These are phyloP conservation scores for Apoderus coryli DNA, from an alignment of 2,888 invertebrate species.

Conservation along the genomic window DNA sequence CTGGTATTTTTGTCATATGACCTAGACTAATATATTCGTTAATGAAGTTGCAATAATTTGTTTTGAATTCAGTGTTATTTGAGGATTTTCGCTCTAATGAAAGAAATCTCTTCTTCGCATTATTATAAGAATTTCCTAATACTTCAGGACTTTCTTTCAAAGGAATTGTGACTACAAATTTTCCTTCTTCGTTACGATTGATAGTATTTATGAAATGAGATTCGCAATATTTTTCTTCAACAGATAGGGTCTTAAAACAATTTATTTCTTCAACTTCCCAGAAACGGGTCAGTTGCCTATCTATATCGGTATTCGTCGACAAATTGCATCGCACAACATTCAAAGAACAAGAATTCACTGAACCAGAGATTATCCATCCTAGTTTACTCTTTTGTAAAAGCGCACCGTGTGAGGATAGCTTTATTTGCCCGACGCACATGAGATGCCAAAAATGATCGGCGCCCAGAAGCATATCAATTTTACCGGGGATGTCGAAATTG, in stretches of 20 bases:
- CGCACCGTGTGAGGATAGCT: neutral
- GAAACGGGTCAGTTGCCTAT: slow-evolving; percentile 9
- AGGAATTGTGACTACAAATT: slow-evolving; percentile 7
- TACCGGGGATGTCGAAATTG: slow-evolving; percentile 1
- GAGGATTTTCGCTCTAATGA: slow-evolving; percentile 10
- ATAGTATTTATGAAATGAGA: slow-evolving; percentile 5
- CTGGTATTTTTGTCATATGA: slow-evolving; percentile 10
- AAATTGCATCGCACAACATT: slow-evolving; percentile 6
- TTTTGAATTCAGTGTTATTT: slow-evolving; percentile 6
- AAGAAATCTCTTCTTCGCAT: slow-evolving; percentile 10
- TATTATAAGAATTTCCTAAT: slow-evolving; percentile 8
- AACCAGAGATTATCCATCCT: slow-evolving; percentile 6
- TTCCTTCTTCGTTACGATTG: neutral
- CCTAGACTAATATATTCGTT: slow-evolving; percentile 7
- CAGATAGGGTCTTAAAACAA: slow-evolving; percentile 4
- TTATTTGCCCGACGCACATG: slow-evolving; percentile 7
- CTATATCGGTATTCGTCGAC: slow-evolving; percentile 4
- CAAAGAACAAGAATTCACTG: neutral
- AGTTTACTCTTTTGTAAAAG: slow-evolving; percentile 6
- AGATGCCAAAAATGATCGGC: slow-evolving; percentile 5
- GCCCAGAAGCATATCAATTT: slow-evolving; percentile 7
- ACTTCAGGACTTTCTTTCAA: neutral
- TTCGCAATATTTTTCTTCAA: slow-evolving; percentile 5
- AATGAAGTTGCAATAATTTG: slow-evolving; percentile 7
- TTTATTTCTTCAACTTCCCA: slow-evolving; percentile 11